These are phyloP conservation scores for Polypedilum vanderplanki DNA, from an alignment of 1,140 invertebrate genomes.

Conservation along the genomic window DNA sequence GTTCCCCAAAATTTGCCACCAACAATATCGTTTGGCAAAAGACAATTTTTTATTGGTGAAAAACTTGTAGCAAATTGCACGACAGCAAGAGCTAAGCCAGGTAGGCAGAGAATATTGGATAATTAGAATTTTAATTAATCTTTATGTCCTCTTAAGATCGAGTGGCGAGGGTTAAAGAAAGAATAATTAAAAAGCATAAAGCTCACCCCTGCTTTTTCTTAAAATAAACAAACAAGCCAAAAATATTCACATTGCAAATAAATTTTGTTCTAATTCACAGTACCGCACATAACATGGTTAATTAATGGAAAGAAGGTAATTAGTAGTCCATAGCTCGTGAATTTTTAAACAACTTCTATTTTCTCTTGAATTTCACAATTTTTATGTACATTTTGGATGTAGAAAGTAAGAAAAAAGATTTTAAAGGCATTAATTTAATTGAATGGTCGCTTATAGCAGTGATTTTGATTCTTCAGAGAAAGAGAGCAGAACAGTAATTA, in stretches of 20 bases:
- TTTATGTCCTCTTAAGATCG: background rate
- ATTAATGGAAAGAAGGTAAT: slow-evolving; percentile 73
- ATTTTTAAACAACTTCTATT: too few relatives aligned
- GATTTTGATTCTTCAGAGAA: too few relatives aligned
- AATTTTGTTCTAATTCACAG: slow-evolving; percentile 38
- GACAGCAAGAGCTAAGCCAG: slow-evolving; percentile 60
- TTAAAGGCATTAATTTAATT: background rate
- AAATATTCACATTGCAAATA: too few relatives aligned
- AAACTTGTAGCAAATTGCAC: slow-evolving; percentile 68
- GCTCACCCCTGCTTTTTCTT: too few relatives aligned
- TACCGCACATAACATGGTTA: slow-evolving; percentile 73
- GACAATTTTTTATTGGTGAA: slow-evolving; percentile 59
- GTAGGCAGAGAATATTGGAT: background rate
- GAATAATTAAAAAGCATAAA: too few relatives aligned
- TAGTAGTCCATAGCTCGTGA: slow-evolving; percentile 31
- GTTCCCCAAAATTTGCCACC: slow-evolving; percentile 63
- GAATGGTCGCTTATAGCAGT: background rate
- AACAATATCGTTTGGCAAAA: slow-evolving; percentile 62
- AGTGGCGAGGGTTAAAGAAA: too few relatives aligned
- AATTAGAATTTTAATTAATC: slow-evolving; percentile 15
- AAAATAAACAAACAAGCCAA: too few relatives aligned
- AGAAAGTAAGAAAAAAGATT: background rate
- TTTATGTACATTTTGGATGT: too few relatives aligned
- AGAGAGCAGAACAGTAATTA: too few relatives aligned
- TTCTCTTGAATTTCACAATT: too few relatives aligned